phyloP scores from a whole-genome alignment of 2,113 vertebrate genomes.

The Sylvilagus bachmani region DNA sequence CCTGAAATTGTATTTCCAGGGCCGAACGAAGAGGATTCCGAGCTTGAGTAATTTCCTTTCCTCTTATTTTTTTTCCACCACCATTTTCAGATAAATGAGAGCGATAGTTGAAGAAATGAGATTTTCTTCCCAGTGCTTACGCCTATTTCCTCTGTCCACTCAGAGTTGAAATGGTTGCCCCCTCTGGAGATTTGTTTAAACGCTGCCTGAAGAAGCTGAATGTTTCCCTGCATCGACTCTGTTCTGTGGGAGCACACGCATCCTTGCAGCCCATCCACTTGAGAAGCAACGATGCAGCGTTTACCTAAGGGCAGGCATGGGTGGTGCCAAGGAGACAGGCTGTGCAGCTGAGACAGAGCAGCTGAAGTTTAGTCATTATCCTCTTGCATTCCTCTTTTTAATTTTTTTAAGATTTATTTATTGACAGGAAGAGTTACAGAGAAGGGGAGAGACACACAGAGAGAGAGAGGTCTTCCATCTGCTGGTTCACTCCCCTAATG shows the following conservation, averaged over 20 bases:
- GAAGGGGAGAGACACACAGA: too few relatives aligned
- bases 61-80: neutral
- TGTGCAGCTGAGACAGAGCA: too few relatives aligned
- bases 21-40: neutral
- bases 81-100: constrained; percentile 32
- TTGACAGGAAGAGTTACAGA: too few relatives aligned
- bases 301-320: neutral
- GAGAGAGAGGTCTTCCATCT: too few relatives aligned
- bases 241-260: neutral
- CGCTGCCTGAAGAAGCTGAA: neutral
- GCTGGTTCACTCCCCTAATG: too few relatives aligned
- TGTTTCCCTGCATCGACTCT: neutral
- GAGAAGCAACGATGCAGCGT: neutral
- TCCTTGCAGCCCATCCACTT: neutral
- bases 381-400: too few relatives aligned
- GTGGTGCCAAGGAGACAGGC: neutral
- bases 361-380: neutral
- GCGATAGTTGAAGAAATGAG: constrained; percentile 52
- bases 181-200: constrained; percentile 54
- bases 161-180: neutral
- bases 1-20: constrained; percentile 44
- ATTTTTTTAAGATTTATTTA: too few relatives aligned
- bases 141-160: constrained; percentile 28
- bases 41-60: constrained; percentile 9
- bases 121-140: neutral